Base-by-base conservation (phyloP, 2,797 vertebrate genomes). In the Bradypodion pumilum region DNA sequence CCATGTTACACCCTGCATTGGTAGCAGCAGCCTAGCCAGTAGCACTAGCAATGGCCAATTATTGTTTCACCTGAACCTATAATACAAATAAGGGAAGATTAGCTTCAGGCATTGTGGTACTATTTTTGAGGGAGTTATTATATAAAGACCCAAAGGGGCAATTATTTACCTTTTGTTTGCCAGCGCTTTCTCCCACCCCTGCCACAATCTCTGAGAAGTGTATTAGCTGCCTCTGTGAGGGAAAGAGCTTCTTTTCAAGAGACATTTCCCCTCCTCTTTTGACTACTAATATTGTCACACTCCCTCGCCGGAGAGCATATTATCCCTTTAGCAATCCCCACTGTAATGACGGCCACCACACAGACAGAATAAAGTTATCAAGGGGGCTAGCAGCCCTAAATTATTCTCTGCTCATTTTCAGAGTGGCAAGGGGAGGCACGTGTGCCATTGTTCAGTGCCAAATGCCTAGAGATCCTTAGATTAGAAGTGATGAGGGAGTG, bases 11-110 rank as follows among this genome's bases (percentile, higher is more conserved):
- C 56, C 66, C 79, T 0, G 35, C 74, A 78, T 92, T 91, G 92
- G 91, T 86, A 2, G 25, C 25, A 91, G 92, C 80, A 83, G 76
- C 62, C 42, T 80, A 77, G 72, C 86, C 74, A 83, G 84, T 90
- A 88, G 87, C 89, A 89, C 88, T 78, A n/a, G 83, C 83, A 89
- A 78, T 81, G 91, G 88, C 80, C 86, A 85, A 88, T 90, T 63
- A 40, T 10, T 16, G 29, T 78, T 63, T 59, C 15, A 27, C 46
- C 46, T 86, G 82, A 78, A 91, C 85, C 81, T 89, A 89, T 87
- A 86, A 78, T 46, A 16, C 69, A 74, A 74, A 74, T 35, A 82
- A 84, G 83, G 80, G 78, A 56, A 90, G 59, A 85, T 92, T 86
- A 90, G 87, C 89, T 90, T 80, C 78, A 87, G 89, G 88, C 89